phyloP scores from a whole-genome alignment of 1,140 invertebrate species.

The Melipona quadrifasciata region DNA sequence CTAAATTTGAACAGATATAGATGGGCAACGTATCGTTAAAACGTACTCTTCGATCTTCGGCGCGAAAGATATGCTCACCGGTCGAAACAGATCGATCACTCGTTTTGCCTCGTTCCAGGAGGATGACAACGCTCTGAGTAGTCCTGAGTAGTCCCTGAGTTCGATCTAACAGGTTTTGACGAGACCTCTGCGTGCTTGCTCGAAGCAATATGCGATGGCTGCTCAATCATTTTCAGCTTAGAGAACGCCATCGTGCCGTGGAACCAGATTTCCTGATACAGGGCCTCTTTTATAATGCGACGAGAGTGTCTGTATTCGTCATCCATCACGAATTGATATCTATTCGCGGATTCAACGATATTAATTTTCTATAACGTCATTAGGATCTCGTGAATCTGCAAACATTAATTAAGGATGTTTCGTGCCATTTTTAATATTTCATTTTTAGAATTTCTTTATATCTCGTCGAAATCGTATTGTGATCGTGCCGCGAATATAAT shows the following conservation, averaged over 20 bases:
- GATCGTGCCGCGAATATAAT: too few relatives aligned
- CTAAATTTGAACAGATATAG: not conserved
- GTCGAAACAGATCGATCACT: conserved; percentile 69
- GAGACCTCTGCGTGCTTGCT: conserved; percentile 37
- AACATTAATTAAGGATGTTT: too few relatives aligned
- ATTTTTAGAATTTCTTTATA: not conserved
- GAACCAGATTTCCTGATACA: conserved; percentile 73
- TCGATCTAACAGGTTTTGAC: conserved; percentile 64
- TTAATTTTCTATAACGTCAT: not conserved
- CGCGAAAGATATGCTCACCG: conserved; percentile 51
- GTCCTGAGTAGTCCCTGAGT: conserved; percentile 36
- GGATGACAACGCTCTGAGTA: conserved; percentile 61
- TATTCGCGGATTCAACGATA: not conserved
- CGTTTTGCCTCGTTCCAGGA: conserved; percentile 50
- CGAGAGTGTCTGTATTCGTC: not conserved
- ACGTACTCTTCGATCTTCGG: conserved; percentile 11
- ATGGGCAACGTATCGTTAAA: conserved; percentile 30
- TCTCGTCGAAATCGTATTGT: too few relatives aligned
- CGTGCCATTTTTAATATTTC: not conserved
- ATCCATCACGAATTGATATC: not conserved
- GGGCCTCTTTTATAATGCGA: conserved; percentile 49
- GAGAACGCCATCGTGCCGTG: conserved; percentile 51
- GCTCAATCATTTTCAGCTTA: conserved; percentile 79
- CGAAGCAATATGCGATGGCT: conserved; percentile 73
- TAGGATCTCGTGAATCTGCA: not conserved